These are phyloP conservation scores for Oryzias melastigma DNA, from an alignment of 2,113 vertebrate genomes.

Conservation along the genomic window DNA sequence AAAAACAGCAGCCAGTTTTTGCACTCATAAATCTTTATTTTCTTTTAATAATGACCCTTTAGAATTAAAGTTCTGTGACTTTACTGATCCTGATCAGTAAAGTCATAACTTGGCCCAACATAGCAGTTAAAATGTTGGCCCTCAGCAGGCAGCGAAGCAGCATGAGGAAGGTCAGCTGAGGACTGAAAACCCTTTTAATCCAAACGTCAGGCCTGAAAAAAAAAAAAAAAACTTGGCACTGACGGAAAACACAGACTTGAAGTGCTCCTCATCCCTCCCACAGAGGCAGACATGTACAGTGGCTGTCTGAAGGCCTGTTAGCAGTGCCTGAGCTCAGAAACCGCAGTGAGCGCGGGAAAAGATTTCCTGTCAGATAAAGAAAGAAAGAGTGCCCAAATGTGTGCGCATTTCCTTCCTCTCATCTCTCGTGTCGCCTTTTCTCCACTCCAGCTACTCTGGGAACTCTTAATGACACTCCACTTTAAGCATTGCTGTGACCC, in stretches of 20 bases:
- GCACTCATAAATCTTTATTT: too few species aligned
- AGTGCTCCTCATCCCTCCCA: constrained; percentile 14
- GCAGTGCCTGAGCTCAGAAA: constrained; percentile 38
- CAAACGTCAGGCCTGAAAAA: constrained; percentile 35
- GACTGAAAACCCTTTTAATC: constrained; percentile 32
- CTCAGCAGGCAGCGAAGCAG: too few species aligned
- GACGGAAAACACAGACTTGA: constrained; percentile 32
- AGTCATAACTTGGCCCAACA: too few species aligned
- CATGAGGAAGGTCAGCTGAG: background rate
- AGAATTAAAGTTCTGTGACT: too few species aligned
- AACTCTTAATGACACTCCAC: constrained; percentile 52
- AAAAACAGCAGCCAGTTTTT: too few species aligned
- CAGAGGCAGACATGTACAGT: constrained; percentile 3
- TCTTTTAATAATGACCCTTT: too few species aligned
- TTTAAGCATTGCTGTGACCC: constrained; percentile 29
- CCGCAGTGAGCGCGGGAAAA: constrained; percentile 31
- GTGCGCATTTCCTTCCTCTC: constrained; percentile 34
- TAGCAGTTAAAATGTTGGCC: too few species aligned
- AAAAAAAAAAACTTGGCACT: constrained; percentile 12
- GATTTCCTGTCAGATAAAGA: constrained; percentile 4
- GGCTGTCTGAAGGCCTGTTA: constrained; percentile 16
- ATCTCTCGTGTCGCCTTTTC: constrained; percentile 21
- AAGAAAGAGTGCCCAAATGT: too few species aligned
- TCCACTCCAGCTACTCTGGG: constrained; percentile 59
- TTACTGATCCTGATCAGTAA: too few species aligned